These are phyloP conservation scores for Ptilodon capucinus DNA, from an alignment of 2,888 invertebrate genomes.

Conservation along the genomic window DNA sequence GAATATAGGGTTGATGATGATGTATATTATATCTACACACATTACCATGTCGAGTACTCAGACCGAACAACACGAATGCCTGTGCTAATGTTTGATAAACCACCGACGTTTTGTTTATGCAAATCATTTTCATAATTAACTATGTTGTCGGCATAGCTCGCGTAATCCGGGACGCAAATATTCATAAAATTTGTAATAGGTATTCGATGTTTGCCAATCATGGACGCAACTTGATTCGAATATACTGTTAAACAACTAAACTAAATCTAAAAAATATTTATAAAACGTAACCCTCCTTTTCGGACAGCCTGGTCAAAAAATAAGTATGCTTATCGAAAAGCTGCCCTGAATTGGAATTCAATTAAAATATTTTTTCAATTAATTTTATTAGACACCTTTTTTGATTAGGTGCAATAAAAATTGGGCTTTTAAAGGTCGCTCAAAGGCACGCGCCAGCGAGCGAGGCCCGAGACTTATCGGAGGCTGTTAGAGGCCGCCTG, in stretches of 20 bases:
- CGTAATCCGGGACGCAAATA: constrained; percentile 21
- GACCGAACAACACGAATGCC: constrained; percentile 28
- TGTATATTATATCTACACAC: neutral
- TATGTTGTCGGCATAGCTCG: constrained; percentile 21
- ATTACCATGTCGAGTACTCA: constrained; percentile 9
- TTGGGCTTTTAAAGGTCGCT: constrained; percentile 14
- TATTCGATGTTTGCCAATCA: constrained; percentile 14
- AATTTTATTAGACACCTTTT: neutral
- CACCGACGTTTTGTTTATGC: constrained; percentile 31
- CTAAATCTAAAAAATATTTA: too few species aligned
- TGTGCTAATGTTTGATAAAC: constrained; percentile 38
- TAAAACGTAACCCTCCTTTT: too few species aligned
- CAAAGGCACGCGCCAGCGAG: constrained; percentile 11
- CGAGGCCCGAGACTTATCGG: constrained; percentile 21
- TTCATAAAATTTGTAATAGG: constrained; percentile 16
- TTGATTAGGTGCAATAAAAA: neutral
- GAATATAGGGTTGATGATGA: too few species aligned
- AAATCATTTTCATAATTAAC: constrained; percentile 35
- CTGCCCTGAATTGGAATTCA: too few species aligned
- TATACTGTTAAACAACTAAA: too few species aligned
- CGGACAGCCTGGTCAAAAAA: too few species aligned
- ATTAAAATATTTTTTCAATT: neutral
- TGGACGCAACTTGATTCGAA: constrained; percentile 9
- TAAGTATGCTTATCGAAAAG: neutral
- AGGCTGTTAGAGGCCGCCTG: constrained; percentile 31